Evolutionary conservation across 2,113 vertebrate genomes (phyloP), one percentile per base, ranked within the genome.

Genomic region (Hippocampus zosterae): DNA sequence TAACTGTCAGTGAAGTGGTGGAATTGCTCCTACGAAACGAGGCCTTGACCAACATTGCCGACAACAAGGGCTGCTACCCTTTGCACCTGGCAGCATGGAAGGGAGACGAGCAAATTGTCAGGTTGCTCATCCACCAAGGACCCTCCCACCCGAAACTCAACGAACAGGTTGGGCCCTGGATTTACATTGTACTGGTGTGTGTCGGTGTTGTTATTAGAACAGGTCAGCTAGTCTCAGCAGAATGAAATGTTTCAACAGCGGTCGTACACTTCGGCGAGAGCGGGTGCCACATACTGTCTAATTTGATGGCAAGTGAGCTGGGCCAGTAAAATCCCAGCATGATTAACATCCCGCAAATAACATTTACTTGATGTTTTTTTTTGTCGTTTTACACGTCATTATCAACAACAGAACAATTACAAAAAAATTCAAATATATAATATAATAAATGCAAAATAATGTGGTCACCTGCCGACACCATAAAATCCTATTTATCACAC

Each of bases 11-110:
- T 81, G 95, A 95, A 12, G 95, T 99, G 70, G 97, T 99, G 74
- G 96, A 98, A 82, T 91, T 91, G 79, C 92, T 99, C 73, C 91
- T 99, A 79, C 92, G 96, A 79, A 98, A 98, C 0, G 97, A 99
- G 2, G 97, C 97, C 0, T 90, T 96, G 64, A 98, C 97, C 79
- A 99, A 99, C 8, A 95, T 98, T 18, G 95, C 97, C 0, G 97
- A 99, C 79, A 96, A 92, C 65, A 99, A 98, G 85, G 97, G 97
- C 89, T 99, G 97, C 75, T 99, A 97, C 87, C 96, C 97, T 1
- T 93, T 99, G 72, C 97, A 99, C 76, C 86, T 99, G 89, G 97
- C 97, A 3, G 97, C 97, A 0, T 98, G 97, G 97, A 98, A 98
- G 72, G 97, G 97, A 72, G 97, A 99, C 21, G 93, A 96, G 68